A percentile compares a stretch with the other conserved stretches of the same genome.
phyloP scores from a whole-genome alignment of 2,113 vertebrate genomes.

The Dicentrarchus labrax region DNA sequence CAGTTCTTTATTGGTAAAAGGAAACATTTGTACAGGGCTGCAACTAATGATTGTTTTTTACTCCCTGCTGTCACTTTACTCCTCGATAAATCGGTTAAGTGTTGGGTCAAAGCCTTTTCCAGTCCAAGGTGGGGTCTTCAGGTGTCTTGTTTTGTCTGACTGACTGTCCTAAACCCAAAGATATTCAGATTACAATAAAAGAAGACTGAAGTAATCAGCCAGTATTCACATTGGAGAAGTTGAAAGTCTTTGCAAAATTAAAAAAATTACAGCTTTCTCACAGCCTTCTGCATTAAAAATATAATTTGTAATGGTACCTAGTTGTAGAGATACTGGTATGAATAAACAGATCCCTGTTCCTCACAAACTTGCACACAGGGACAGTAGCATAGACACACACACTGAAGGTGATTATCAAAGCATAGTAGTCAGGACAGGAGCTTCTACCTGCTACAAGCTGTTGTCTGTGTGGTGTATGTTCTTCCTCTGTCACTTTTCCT shows the following conservation, averaged over 20 bases:
- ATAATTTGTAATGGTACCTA: background rate
- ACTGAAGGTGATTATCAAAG: background rate
- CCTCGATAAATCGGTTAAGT: background rate
- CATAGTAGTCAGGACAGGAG: background rate
- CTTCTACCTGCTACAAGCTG: background rate
- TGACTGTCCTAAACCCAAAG: too few species aligned
- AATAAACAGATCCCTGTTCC: background rate
- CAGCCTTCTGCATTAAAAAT: background rate
- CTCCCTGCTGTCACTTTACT: background rate
- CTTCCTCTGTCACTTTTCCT: background rate
- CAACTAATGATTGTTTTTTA: too few species aligned
- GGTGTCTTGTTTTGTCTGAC: too few species aligned
- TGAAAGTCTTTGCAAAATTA: too few species aligned
- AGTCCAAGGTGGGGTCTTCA: background rate
- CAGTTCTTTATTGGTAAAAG: background rate
- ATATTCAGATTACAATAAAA: too few species aligned
- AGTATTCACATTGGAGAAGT: too few species aligned
- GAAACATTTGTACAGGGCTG: background rate
- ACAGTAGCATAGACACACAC: background rate
- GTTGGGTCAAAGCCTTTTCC: background rate
- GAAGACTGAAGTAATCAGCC: too few species aligned
- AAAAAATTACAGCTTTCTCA: background rate
- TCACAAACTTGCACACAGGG: background rate
- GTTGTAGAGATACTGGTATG: background rate
- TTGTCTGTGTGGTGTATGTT: background rate